Percentiles rank a stretch among this genome's conserved stretches.
Conservation (phyloP, 2,113 vertebrate genomes). For the Mormyrus iriodes region DNA sequence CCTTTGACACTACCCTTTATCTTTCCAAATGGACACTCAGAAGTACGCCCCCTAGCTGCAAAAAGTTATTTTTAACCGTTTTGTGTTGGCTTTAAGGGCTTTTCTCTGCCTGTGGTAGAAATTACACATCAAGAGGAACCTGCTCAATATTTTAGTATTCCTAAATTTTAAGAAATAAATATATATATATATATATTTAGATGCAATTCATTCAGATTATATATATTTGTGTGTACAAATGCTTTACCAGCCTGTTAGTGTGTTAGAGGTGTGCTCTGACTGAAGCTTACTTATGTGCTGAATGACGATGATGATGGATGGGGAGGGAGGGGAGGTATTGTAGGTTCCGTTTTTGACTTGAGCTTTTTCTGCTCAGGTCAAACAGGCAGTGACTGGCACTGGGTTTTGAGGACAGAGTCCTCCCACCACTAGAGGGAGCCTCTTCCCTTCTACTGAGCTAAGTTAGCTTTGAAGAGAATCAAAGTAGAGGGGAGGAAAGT, state of each 20-base stretch:
- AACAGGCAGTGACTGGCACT: not conserved
- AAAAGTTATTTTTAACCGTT: not conserved
- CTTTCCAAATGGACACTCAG: not conserved
- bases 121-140: not conserved
- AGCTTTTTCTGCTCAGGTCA: not conserved
- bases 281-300: not conserved
- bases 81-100: not conserved
- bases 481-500: not conserved
- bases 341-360: not conserved
- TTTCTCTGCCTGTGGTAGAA: constrained; percentile 12
- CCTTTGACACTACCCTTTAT: constrained; percentile 18
- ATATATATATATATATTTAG: constrained; percentile 1
- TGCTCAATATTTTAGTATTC: constrained; percentile 16
- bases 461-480: not conserved
- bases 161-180: constrained; percentile 2
- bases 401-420: not conserved
- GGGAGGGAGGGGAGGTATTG: not conserved
- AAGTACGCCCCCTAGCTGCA: not conserved
- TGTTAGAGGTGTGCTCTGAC: not conserved
- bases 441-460: not conserved
- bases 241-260: not conserved
- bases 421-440: not conserved
- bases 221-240: constrained; percentile 6
- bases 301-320: not conserved
- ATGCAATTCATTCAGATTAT: not conserved